Evolutionary conservation across 1,140 invertebrate species (phyloP).

Genomic region (Conus betulinus): DNA sequence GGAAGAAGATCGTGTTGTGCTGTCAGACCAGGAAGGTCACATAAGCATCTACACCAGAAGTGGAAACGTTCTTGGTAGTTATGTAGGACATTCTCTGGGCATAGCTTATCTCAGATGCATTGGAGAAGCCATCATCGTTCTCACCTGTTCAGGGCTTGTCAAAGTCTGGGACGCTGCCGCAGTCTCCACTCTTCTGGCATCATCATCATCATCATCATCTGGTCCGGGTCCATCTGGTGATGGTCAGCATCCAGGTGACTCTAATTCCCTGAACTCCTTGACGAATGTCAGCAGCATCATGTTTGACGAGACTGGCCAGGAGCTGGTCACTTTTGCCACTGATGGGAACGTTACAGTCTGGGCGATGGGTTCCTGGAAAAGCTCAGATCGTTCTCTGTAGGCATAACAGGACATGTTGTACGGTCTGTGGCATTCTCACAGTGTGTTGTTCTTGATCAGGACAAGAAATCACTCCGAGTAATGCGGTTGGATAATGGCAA

Average conservation of each 20-base stretch:
- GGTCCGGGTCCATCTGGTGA: background rate
- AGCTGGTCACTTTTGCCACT: conserved; percentile 49
- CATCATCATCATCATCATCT: background rate
- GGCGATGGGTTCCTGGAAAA: conserved; percentile 39
- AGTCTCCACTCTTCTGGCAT: background rate
- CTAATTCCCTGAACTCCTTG: background rate
- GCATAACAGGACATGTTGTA: conserved; percentile 45
- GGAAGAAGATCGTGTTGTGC: conserved; percentile 48
- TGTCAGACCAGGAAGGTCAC: conserved; percentile 49
- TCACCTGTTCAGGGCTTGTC: conserved; percentile 1
- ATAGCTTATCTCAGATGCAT: conserved; percentile 3
- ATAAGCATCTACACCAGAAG: conserved; percentile 50
- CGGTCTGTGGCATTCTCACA: background rate
- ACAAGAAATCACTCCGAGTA: conserved; percentile 20
- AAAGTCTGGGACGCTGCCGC: conserved; percentile 27
- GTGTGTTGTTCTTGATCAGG: conserved; percentile 22
- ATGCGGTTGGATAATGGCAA: conserved; percentile 3
- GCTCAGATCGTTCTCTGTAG: conserved; percentile 40
- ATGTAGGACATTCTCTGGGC: background rate
- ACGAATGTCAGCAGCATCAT: conserved; percentile 42
- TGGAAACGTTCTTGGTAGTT: background rate
- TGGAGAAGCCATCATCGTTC: conserved; percentile 3
- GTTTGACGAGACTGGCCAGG: conserved; percentile 33
- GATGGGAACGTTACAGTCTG: conserved; percentile 49
- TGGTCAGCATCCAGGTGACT: background rate